Percentiles rank a stretch among this genome's conserved stretches.
Evolutionary conservation across 1,140 invertebrate species (phyloP).

Genomic region (Apocrypta bakeri): DNA sequence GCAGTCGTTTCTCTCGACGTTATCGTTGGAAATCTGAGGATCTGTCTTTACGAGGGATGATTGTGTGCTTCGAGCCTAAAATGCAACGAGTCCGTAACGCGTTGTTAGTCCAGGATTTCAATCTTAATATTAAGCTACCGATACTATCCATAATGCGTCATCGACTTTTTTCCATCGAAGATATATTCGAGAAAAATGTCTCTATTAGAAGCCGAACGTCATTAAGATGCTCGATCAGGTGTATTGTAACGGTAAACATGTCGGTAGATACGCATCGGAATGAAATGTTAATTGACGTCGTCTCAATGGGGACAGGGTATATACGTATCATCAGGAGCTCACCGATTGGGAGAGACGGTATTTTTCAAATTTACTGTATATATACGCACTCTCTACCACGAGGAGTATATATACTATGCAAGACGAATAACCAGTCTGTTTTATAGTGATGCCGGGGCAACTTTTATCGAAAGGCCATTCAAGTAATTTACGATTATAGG

Average conservation of each 20-base stretch:
- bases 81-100: background rate
- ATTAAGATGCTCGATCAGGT: background rate
- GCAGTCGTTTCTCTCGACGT: background rate
- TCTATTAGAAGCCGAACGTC: background rate
- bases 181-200: background rate
- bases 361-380: slow-evolving; percentile 21
- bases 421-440: too few relatives aligned
- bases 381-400: too few relatives aligned
- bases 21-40: slow-evolving; percentile 31
- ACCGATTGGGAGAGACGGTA: background rate
- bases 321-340: too few relatives aligned
- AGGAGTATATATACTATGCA: background rate
- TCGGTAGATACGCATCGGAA: background rate
- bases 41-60: background rate
- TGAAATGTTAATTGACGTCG: slow-evolving; percentile 33
- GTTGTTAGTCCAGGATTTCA: too few relatives aligned
- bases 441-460: too few relatives aligned
- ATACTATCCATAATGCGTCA: too few relatives aligned
- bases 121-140: too few relatives aligned
- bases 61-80: background rate
- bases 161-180: background rate
- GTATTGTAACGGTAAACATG: background rate
- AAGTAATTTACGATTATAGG: background rate
- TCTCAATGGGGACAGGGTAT: background rate
- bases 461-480: background rate